Conservation (phyloP, 2,113 vertebrate genomes). For the Dromiciops gliroides region DNA sequence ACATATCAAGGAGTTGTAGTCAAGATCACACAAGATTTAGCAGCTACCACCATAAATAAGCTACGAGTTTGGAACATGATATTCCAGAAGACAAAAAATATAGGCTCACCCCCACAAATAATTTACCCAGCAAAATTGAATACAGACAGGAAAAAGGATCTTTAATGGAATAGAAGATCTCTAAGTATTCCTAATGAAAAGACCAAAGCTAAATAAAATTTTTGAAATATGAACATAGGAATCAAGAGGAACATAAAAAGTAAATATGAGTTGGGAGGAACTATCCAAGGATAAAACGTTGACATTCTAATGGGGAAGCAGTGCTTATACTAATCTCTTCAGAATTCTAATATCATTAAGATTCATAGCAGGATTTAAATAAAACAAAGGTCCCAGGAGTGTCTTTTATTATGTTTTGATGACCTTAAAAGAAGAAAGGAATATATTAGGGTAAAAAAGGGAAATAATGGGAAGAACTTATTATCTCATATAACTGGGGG, state of each 20-base stretch:
- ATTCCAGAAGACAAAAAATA: neutral
- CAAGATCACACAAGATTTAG: neutral
- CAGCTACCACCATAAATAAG: neutral
- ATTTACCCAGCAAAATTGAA: neutral
- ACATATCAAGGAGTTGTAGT: neutral
- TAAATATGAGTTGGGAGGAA: neutral
- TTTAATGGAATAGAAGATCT: neutral
- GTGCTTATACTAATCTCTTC: neutral
- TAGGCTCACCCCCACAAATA: neutral
- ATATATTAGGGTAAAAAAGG: neutral
- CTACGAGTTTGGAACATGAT: neutral
- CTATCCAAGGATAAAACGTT: neutral
- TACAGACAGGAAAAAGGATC: neutral
- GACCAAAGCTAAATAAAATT: neutral
- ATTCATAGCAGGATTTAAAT: neutral
- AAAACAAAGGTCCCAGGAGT: neutral
- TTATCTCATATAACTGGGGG: neutral
- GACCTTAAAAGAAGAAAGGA: neutral
- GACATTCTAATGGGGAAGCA: neutral
- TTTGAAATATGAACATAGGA: neutral
- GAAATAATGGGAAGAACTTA: neutral
- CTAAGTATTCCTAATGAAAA: neutral
- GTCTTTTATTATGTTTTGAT: neutral
- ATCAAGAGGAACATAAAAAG: neutral
- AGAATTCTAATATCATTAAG: neutral